phyloP scores from a whole-genome alignment of 2,888 invertebrate species.

The Lochmaea crataegi region DNA sequence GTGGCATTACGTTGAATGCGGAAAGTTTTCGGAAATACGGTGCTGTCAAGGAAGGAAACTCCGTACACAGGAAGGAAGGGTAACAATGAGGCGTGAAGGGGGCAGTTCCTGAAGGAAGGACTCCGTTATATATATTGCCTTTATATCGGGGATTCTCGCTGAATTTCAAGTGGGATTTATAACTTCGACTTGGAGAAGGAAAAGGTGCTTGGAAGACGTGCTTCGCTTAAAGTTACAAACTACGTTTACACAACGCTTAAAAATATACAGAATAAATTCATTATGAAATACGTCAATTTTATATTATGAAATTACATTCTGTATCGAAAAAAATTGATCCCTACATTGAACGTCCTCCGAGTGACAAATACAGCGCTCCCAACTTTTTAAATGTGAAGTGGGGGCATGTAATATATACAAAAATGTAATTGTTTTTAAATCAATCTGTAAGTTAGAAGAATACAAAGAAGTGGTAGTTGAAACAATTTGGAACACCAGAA shows the following conservation, averaged over 20 bases:
- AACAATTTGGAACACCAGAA: too few relatives aligned
- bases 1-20: constrained; percentile 57
- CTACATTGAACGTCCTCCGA: too few relatives aligned
- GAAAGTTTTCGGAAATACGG: constrained; percentile 58
- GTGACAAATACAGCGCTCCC: too few relatives aligned
- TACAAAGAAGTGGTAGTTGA: too few relatives aligned
- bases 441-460: too few relatives aligned
- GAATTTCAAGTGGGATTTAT: constrained; percentile 59
- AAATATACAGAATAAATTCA: not conserved
- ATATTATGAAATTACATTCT: too few relatives aligned
- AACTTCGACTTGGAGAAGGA: constrained; percentile 40
- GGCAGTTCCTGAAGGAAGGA: constrained; percentile 46
- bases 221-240: constrained; percentile 32
- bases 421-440: too few relatives aligned
- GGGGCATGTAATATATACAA: too few relatives aligned
- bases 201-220: constrained; percentile 38
- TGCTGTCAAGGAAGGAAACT: constrained; percentile 59
- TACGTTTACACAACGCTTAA: not conserved
- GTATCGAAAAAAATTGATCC: too few relatives aligned
- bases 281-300: too few relatives aligned
- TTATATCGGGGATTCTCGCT: constrained; percentile 55
- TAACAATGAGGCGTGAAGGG: constrained; percentile 55
- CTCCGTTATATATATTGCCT: constrained; percentile 56
- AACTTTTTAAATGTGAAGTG: too few relatives aligned
- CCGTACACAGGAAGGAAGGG: constrained; percentile 59